These are phyloP conservation scores for Ophthalmolycus amberensis DNA, from an alignment of 2,113 vertebrate genomes.

Conservation along the genomic window DNA sequence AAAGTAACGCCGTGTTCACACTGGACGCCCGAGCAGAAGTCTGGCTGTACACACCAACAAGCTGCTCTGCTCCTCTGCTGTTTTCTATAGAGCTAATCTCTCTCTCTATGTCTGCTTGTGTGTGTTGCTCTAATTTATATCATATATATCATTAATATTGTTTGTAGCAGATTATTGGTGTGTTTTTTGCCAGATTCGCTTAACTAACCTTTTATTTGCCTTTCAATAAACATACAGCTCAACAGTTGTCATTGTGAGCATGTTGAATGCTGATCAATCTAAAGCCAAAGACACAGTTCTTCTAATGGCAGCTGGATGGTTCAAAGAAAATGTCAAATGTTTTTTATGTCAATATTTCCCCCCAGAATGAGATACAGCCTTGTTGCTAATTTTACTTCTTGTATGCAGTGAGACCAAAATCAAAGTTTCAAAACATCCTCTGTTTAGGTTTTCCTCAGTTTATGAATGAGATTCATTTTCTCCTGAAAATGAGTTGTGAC, in stretches of 20 bases:
- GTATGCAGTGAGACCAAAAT: not conserved
- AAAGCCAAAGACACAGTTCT: not conserved
- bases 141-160: not conserved
- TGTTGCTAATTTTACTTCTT: not conserved
- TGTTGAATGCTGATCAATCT: not conserved
- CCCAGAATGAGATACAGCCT: not conserved
- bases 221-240: too few species aligned
- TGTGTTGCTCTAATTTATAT: not conserved
- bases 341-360: not conserved
- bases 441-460: not conserved
- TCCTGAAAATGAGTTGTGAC: slow-evolving; percentile 17
- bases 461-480: slow-evolving; percentile 19
- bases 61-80: too few species aligned
- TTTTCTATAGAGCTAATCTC: too few species aligned
- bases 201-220: not conserved
- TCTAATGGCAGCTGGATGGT: not conserved
- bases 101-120: not conserved
- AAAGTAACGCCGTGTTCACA: not conserved
- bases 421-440: not conserved
- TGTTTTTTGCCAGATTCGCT: not conserved
- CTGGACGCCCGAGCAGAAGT: too few species aligned
- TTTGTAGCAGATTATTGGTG: not conserved
- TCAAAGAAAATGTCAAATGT: not conserved
- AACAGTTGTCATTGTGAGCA: too few species aligned
- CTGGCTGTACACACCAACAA: too few species aligned